A percentile compares a stretch with the other conserved stretches of the same genome.
Evolutionary conservation across 2,888 invertebrate species (phyloP).

Genomic region (Exephanes ischioxanthus): DNA sequence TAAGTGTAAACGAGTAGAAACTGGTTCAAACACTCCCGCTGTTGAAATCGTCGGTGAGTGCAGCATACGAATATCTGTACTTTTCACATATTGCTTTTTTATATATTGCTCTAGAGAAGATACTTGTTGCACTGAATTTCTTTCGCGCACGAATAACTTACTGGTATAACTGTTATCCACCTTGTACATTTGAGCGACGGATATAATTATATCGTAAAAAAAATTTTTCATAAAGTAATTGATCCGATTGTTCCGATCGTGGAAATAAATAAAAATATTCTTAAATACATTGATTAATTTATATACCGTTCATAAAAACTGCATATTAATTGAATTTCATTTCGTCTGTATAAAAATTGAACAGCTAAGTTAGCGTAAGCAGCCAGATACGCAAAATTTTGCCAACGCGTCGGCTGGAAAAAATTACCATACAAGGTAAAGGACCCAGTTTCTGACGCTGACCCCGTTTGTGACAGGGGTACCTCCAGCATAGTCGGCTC

Average conservation of each 20-base stretch:
- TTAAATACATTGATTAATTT: background rate
- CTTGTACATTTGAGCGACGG: conserved; percentile 34
- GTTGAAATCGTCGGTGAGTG: conserved; percentile 19
- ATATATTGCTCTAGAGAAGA: conserved; percentile 14
- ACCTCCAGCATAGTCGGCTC: too few species aligned
- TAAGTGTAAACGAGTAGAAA: background rate
- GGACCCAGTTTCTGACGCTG: too few species aligned
- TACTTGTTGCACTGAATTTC: background rate
- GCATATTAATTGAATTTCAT: background rate
- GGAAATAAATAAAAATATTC: background rate
- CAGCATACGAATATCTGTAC: conserved; percentile 12
- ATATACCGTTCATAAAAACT: background rate
- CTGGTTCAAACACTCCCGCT: background rate
- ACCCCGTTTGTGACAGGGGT: too few species aligned
- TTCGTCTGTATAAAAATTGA: background rate
- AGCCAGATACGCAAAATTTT: too few species aligned
- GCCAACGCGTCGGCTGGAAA: too few species aligned
- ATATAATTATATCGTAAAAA: conserved; percentile 28
- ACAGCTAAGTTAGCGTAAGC: background rate
- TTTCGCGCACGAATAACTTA: conserved; percentile 10
- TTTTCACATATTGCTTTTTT: background rate
- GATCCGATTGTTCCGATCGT: background rate
- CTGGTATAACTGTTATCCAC: conserved; percentile 13
- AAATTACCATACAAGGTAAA: too few species aligned
- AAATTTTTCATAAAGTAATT: background rate